Evolutionary conservation across 2,888 invertebrate genomes (phyloP), one percentile per base, ranked within the genome.

Genomic region (Drosophila borborema): DNA sequence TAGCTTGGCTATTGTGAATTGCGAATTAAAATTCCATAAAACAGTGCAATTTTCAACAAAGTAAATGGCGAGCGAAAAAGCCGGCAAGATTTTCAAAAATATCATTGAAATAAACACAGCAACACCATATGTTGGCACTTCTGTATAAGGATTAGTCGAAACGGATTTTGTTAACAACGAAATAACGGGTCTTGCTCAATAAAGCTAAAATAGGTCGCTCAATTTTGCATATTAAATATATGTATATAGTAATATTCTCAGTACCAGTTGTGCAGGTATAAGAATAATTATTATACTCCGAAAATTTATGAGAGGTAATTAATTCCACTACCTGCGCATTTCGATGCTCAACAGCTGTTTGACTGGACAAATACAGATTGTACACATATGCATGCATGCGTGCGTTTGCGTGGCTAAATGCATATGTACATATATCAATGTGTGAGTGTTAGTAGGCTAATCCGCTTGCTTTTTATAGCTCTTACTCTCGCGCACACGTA

Each of bases 311-410:
- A 14, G 43, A 2, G 18, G 54, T 45, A 40, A 48, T 72, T 67
- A 63, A 64, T 18, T 56, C 14, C n/a, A 40, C 45, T 72, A 45
- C 54, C 41, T 63, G 31, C 1, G 53, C 73, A 69, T 10, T 34
- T 8, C 12, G 14, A 18, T 20, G 18, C 45, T 36, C 18, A 64
- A 64, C 76, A 76, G 76, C 76, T 79, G 79, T 64, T n/a, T 49
- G 36, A 41, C 41, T 76, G 79, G 40, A 56, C 20, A 73, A 64
- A 72, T 48, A 78, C n/a, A 62, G 12, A 45, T 12, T 40, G 45
- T 20, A 31, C 48, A 40, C 48, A 40, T 38, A 36, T 23, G 9
- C 3, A 3, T 34, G 12, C 51, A n/a, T 16, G 20, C 10, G 28
- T 58, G 20, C 28, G 18, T 10, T 1, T 6, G 40, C 10, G 23